A percentile compares a stretch with the other conserved stretches of the same genome.
Conservation (phyloP, 2,113 vertebrate species). For the Scytalopus superciliaris region DNA sequence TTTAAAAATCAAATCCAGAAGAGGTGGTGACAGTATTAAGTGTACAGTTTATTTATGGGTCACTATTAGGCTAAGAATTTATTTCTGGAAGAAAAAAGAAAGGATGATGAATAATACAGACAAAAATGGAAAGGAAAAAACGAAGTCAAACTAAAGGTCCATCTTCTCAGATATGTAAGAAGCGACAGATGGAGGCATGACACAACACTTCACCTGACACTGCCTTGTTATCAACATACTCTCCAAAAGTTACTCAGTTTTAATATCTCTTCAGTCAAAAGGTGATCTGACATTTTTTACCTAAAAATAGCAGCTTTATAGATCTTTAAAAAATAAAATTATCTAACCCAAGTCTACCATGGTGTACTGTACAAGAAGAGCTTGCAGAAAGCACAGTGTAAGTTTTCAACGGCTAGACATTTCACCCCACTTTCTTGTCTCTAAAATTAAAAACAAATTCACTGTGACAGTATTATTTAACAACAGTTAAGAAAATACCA, state of each 20-base stretch:
- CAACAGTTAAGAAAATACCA: background rate
- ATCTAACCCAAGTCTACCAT: background rate
- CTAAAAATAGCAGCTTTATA: background rate
- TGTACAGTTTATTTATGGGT: background rate
- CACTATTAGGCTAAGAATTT: background rate
- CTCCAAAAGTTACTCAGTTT: background rate
- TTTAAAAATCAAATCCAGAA: background rate
- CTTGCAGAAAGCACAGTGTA: background rate
- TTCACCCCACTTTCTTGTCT: background rate
- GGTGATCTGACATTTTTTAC: background rate
- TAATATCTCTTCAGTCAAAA: constrained; percentile 5
- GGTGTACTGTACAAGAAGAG: background rate
- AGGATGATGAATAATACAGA: background rate
- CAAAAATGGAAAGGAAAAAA: background rate
- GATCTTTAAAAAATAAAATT: background rate
- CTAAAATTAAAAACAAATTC: constrained; percentile 17
- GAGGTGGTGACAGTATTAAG: background rate
- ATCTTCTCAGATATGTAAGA: background rate
- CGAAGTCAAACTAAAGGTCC: background rate
- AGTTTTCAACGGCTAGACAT: background rate
- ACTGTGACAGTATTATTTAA: background rate
- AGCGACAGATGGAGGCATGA: background rate
- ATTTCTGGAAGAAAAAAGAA: background rate
- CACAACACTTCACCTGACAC: background rate
- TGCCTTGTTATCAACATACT: background rate